Percentiles rank a stretch among this genome's conserved stretches.
phyloP scores from a whole-genome alignment of 2,113 vertebrate species.

The Otus sunia region DNA sequence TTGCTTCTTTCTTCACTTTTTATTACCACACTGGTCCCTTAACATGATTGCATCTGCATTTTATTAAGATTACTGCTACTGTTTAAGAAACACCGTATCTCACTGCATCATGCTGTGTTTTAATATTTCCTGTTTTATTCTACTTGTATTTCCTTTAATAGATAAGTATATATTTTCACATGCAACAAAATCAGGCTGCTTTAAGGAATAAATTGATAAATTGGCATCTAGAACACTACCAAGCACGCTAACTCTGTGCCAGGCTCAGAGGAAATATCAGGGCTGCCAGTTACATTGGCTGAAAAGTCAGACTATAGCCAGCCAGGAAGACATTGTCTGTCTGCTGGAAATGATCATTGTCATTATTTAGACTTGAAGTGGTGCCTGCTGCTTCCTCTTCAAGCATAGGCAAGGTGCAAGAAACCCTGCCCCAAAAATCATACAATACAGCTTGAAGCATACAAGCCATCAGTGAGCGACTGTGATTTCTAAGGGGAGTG shows the following conservation, averaged over 20 bases:
- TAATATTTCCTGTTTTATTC: slow-evolving; percentile 45
- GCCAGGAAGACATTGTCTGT: slow-evolving; percentile 21
- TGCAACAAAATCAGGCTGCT: slow-evolving; percentile 29
- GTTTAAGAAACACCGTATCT: slow-evolving; percentile 9
- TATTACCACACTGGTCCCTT: neutral
- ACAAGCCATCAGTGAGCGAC: neutral
- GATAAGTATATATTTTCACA: slow-evolving; percentile 49
- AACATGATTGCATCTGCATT: slow-evolving; percentile 30
- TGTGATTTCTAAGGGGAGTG: neutral
- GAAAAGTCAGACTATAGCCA: slow-evolving; percentile 3
- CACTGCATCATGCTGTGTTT: slow-evolving; percentile 31
- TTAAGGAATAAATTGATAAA: slow-evolving; percentile 62
- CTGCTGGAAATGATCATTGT: slow-evolving; percentile 44
- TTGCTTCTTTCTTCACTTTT: slow-evolving; percentile 39
- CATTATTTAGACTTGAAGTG: slow-evolving; percentile 48
- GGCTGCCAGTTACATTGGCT: slow-evolving; percentile 47
- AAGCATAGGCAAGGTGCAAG: neutral
- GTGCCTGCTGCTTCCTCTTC: neutral
- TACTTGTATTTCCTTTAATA: slow-evolving; percentile 22
- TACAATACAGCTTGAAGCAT: neutral
- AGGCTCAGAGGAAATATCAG: slow-evolving; percentile 35
- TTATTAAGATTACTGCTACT: slow-evolving; percentile 39
- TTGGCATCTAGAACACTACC: slow-evolving; percentile 17
- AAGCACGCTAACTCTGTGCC: slow-evolving; percentile 25
- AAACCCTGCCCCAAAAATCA: neutral